Conservation (phyloP, 2,113 vertebrate species). For the Eurypyga helias region DNA sequence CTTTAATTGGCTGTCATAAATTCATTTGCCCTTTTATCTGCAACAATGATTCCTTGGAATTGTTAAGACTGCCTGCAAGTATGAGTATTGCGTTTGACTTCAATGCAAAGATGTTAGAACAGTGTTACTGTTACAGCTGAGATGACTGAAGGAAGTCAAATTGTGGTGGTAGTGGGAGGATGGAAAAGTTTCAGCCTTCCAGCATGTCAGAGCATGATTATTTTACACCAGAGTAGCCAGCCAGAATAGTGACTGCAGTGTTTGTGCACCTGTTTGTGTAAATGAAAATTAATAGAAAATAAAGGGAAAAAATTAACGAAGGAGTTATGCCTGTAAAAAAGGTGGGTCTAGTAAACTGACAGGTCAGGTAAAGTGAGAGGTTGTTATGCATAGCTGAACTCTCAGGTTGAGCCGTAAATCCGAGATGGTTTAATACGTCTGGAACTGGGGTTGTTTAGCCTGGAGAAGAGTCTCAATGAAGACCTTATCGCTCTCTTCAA, state of each 20-base stretch:
- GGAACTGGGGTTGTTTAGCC: too few relatives aligned
- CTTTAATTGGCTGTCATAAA: conserved; percentile 68
- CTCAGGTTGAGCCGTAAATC: background rate
- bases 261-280: background rate
- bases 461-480: too few relatives aligned
- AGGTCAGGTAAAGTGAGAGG: background rate
- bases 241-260: background rate
- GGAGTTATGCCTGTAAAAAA: background rate
- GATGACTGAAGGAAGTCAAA: background rate
- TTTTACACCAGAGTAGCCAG: background rate
- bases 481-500: too few relatives aligned
- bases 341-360: background rate
- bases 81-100: background rate
- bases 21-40: conserved; percentile 69
- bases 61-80: conserved; percentile 40
- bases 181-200: background rate
- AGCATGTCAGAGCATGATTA: background rate
- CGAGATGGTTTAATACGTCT: background rate
- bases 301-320: background rate
- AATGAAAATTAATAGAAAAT: background rate
- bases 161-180: background rate
- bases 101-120: background rate
- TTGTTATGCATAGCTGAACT: background rate
- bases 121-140: background rate
- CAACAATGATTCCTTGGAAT: conserved; percentile 13